Evolutionary conservation across 2,888 invertebrate species (phyloP), one percentile per base, ranked within the genome.

Genomic region (Drosophila borborema): DNA sequence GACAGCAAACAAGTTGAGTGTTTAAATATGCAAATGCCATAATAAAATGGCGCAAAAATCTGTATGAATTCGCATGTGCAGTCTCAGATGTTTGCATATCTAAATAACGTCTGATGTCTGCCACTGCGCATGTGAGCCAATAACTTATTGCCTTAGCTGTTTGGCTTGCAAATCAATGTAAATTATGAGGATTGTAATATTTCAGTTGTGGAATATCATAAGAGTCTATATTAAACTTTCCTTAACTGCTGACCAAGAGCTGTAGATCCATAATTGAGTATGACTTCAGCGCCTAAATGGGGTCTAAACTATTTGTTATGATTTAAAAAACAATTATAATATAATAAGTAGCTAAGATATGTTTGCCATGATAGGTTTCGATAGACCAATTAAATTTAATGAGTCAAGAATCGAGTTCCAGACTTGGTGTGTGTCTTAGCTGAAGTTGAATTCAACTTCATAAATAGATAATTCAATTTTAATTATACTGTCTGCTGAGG

Each of bases 1-100:
- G 23, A 48, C 28, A 56, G 56, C 65, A 59, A 77, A 72, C 74
- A 58, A 40, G 45, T 45, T 40, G 55, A 23, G n/a, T 18, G 41
- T 55, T 63, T 20, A 55, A 51, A 49, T 59, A 63, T 45, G 64
- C 46, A 65, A 59, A 58, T 28, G 31, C 1, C 48, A 23, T 2
- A 49, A 31, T 49, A 28, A 31, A 48, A 48, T 48, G 46, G 23
- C 46, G 46, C 8, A 16, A 48, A 48, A 9, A 16, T 23, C 23
- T 16, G 28, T 28, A 10, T n/a, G 49, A 9, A 49, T 48, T 28
- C 10, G 7, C 48, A 28, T 48, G 9, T 16, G 46, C 48, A n/a
- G 28, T 7, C 20, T 20, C 45, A 6, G 14, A 20, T 45, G 14
- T 31, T 31, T 49, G 49, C 49, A n/a, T 49, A 49, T 31, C 48